Percentiles rank a stretch among this genome's conserved stretches.
phyloP scores from a whole-genome alignment of 1,140 invertebrate genomes.

The Listronotus bonariensis region DNA sequence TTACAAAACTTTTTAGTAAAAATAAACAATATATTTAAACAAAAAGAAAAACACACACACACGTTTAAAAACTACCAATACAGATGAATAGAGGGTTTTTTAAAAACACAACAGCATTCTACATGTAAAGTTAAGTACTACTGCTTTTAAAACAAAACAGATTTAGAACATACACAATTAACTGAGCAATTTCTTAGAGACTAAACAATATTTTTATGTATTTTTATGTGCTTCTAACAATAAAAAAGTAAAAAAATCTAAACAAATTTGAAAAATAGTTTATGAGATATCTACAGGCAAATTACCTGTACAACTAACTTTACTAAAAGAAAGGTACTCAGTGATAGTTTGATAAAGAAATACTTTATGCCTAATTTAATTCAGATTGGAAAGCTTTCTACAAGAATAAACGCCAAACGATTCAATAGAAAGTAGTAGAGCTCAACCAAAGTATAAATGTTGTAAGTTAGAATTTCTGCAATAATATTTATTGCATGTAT shows the following conservation, averaged over 20 bases:
- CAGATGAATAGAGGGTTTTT: neutral
- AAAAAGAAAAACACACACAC: conserved; percentile 1
- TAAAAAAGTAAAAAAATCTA: too few species aligned
- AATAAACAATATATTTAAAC: neutral
- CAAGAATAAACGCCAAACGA: conserved; percentile 14
- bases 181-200: neutral
- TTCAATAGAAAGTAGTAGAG: conserved; percentile 27
- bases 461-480: too few species aligned
- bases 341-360: conserved; percentile 20
- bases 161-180: neutral
- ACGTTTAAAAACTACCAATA: neutral
- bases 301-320: neutral
- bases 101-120: neutral
- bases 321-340: conserved; percentile 18
- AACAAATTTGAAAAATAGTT: too few species aligned
- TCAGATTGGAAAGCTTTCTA: conserved; percentile 30
- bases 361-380: conserved; percentile 33
- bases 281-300: neutral
- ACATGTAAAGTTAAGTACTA: neutral
- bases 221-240: neutral
- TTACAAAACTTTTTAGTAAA: neutral
- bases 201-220: neutral
- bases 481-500: too few species aligned
- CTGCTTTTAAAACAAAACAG: conserved; percentile 35
- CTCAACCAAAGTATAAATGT: conserved; percentile 10